Evolutionary conservation across 2,888 invertebrate species (phyloP), one percentile per base, ranked within the genome.

Genomic region (Ephialtes manifestator): DNA sequence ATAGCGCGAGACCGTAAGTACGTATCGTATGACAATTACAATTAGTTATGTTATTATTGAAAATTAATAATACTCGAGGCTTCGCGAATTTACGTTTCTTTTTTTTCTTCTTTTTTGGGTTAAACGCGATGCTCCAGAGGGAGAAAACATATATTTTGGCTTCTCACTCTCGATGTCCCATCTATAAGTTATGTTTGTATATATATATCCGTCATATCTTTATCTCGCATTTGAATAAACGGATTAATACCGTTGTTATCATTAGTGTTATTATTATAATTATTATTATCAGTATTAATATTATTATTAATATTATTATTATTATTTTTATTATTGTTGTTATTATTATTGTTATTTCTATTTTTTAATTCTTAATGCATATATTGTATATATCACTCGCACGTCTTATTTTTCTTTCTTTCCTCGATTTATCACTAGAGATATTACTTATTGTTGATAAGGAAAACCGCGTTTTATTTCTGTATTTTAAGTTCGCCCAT

Each of bases 401-500:
- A 87, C 81, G 86, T 87, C 78, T 71, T 76, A 81, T 83, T 71
- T 71, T 60, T 75, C 77, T 82, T 58, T 67, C 74, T 55, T 63
- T 35, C 60, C 67, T 76, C 28, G 65, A 83, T 81, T 76, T 80
- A 90, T 90, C 91, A 89, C 91, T 91, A 91, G 87, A 89, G 89
- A 90, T 91, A 91, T 91, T 91, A 90, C 88, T 91, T 89, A 87
- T 91, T 87, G 87, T 89, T 87, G 76, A 85, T 53, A 79, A 83
- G 84, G 82, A 79, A 80, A 81, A 81, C 81, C 67, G 58, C 80
- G 74, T 68, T 76, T 80, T 79, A 75, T 75, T 28, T 35, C 60
- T 20, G 75, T 48, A 24, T 65, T 71, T 28, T 51, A 58, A 63
- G 76, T 68, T 43, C 63, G 53, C 48, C 48, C 24, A 70, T 78